Percentiles rank a stretch among this genome's conserved stretches.
Evolutionary conservation across 2,113 vertebrate genomes (phyloP).

Genomic region (Labrus mixtus): DNA sequence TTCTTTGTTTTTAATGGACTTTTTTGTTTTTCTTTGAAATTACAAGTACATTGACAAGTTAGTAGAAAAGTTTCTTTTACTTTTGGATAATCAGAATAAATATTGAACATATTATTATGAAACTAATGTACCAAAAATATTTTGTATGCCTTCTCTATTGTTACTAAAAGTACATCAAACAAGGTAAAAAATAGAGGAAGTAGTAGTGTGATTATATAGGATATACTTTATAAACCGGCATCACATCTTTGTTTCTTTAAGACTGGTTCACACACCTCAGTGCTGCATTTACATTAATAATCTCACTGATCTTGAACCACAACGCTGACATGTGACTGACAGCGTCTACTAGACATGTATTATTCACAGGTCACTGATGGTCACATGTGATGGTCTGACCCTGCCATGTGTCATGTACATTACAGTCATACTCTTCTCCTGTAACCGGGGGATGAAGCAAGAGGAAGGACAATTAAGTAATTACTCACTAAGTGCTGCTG

Average conservation of each 20-base stretch:
- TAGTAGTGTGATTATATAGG: too few species aligned
- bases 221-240: not conserved
- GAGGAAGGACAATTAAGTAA: conserved; percentile 22
- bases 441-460: conserved; percentile 30
- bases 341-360: conserved; percentile 47
- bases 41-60: too few species aligned
- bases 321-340: conserved; percentile 30
- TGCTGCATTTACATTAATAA: not conserved
- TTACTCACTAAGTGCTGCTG: conserved; percentile 14
- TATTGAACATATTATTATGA: too few species aligned
- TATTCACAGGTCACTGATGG: conserved; percentile 54
- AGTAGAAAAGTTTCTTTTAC: too few species aligned
- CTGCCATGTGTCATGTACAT: conserved; percentile 37
- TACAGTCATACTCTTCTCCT: conserved; percentile 42
- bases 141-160: too few species aligned
- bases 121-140: too few species aligned
- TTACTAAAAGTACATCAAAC: too few species aligned
- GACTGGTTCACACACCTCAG: not conserved
- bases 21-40: too few species aligned
- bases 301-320: not conserved
- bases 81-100: too few species aligned
- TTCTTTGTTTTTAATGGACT: too few species aligned
- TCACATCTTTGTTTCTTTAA: not conserved
- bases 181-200: too few species aligned
- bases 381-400: conserved; percentile 53